phyloP scores from a whole-genome alignment of 2,888 invertebrate species.

The Xestoiulus laeticollis region DNA sequence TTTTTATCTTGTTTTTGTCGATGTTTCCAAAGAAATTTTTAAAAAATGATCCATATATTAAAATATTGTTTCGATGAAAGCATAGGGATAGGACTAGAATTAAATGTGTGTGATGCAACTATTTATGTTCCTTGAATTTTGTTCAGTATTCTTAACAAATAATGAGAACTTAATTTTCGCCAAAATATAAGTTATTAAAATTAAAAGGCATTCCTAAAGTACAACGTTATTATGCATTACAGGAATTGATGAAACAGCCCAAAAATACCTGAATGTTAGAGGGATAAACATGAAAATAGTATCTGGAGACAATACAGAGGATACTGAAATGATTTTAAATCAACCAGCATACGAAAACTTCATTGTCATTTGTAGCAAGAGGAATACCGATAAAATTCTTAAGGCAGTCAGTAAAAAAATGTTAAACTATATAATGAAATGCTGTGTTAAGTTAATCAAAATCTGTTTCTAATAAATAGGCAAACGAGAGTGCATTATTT shows the following conservation, averaged over 20 bases:
- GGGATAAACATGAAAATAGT: background rate
- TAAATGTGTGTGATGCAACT: too few relatives aligned
- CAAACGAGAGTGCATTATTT: background rate
- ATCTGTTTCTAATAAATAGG: background rate
- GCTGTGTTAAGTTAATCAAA: background rate
- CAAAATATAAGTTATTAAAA: too few relatives aligned
- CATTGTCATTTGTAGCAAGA: background rate
- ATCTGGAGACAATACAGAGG: background rate
- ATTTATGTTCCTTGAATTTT: too few relatives aligned
- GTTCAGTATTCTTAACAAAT: too few relatives aligned
- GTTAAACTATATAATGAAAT: too few relatives aligned
- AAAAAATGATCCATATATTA: too few relatives aligned
- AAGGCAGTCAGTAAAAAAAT: background rate
- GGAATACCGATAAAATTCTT: background rate
- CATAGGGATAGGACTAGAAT: too few relatives aligned
- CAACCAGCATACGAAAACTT: background rate
- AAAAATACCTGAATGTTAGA: background rate
- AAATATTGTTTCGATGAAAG: too few relatives aligned
- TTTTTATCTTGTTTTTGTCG: too few relatives aligned
- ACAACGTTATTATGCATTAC: background rate
- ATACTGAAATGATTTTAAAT: background rate
- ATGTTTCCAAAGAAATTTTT: too few relatives aligned
- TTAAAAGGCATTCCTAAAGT: too few relatives aligned
- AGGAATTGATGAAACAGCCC: background rate
- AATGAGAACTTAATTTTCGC: too few relatives aligned